These are phyloP conservation scores for Pogonophryne albipinna DNA, from an alignment of 2,797 vertebrate genomes.

Conservation along the genomic window DNA sequence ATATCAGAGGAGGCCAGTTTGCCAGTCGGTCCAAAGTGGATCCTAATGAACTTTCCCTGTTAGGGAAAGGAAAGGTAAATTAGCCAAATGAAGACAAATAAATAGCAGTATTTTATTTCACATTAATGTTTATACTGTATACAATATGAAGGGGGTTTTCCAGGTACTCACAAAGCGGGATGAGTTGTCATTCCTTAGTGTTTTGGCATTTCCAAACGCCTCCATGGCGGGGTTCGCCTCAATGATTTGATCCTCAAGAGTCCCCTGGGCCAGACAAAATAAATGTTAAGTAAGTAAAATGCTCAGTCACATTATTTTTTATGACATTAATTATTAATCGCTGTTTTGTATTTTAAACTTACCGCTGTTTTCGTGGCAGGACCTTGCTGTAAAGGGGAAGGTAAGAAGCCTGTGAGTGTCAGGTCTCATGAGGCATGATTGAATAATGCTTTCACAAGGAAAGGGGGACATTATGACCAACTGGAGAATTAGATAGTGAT, in stretches of 20 bases:
- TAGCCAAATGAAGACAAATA: neutral
- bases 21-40: slow-evolving; percentile 94
- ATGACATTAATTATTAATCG: neutral
- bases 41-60: slow-evolving; percentile 97
- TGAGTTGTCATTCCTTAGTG: slow-evolving; percentile 95
- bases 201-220: slow-evolving; percentile 96
- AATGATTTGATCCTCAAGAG: slow-evolving; percentile 96
- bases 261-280: slow-evolving; percentile 82
- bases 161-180: slow-evolving; percentile 92
- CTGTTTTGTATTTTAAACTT: slow-evolving; percentile 51
- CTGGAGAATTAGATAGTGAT: slow-evolving; percentile 58
- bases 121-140: neutral
- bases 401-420: slow-evolving; percentile 39
- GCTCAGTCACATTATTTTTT: neutral
- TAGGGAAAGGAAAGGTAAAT: neutral
- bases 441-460: slow-evolving; percentile 39
- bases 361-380: slow-evolving; percentile 81
- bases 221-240: slow-evolving; percentile 98
- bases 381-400: slow-evolving; percentile 59
- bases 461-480: slow-evolving; percentile 47
- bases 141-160: neutral
- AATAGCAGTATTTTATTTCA: neutral
- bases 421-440: neutral
- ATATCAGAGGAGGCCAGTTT: slow-evolving; percentile 94
- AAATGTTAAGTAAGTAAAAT: neutral